Evolutionary conservation across 1,140 invertebrate genomes (phyloP), one percentile per base, ranked within the genome.

Genomic region (Procambarus clarkii): DNA sequence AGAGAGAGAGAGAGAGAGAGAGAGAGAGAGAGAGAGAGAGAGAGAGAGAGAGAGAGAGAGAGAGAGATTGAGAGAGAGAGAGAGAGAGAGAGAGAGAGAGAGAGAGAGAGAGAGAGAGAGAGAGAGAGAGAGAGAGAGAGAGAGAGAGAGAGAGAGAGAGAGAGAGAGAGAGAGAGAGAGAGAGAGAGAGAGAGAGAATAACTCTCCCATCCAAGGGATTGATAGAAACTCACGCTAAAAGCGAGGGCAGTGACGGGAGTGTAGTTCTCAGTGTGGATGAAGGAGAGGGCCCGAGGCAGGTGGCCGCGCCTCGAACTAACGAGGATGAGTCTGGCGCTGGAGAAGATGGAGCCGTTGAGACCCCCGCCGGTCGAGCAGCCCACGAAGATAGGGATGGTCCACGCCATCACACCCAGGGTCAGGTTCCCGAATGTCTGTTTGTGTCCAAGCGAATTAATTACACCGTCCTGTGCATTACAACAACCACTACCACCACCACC

Each of bases 271-370:
- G 97, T 94, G 94, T 97, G 97, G 87, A 98, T 96, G 93, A 97
- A 96, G n/a, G 97, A 96, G 93, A 98, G 96, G 92, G 98, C 95
- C 81, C 96, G 95, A 0, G 97, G 97, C 94, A 98, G 95, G 94
- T 98, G 97, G 4, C 97, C 97, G 94, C 98, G 97, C 93, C 97
- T 96, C 2, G 97, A 96, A 13, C 97, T 97, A 5, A 96, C 97
- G 24, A 96, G 95, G 93, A 97, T 97, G 3, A 97, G 95, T 93
- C 96, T 95, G 1, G 97, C 97, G 2, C 97, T 97, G 0, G 98
- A 98, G 94, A 98, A 98, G 54, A 98, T 95, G 50, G 98, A 97
- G 11, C 98, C 98, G 94, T 98, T 98, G 0, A 98, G 97, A 9
- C 97, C 97, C 24, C 98, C 98, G 93, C 96, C 95, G 5, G 95